Conservation (phyloP, 2,888 invertebrate species). For the Erebia aethiops region DNA sequence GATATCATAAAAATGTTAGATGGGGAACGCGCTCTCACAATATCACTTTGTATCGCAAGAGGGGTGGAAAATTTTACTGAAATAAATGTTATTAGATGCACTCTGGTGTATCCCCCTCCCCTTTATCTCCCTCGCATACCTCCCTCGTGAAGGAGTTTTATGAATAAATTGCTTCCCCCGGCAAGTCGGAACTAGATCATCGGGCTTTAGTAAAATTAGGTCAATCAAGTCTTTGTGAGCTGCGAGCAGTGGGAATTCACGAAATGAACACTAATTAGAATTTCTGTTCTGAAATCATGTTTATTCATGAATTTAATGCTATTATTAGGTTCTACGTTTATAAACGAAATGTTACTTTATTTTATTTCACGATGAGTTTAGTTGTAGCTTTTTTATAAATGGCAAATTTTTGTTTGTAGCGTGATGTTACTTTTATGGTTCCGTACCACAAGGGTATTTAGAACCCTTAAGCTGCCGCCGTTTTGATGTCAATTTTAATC, state of each 20-base stretch:
- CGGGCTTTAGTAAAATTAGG: neutral
- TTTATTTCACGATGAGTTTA: no score
- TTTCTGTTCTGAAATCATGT: neutral
- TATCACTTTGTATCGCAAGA: neutral
- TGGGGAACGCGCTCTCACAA: neutral
- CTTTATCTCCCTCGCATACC: neutral
- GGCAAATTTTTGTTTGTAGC: no score
- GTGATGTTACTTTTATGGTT: no score
- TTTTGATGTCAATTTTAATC: no score
- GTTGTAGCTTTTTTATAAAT: no score
- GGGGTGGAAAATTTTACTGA: constrained; percentile 4
- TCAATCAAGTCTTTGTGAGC: constrained; percentile 6
- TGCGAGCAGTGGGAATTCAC: neutral
- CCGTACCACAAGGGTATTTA: no score
- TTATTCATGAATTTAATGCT: no score
- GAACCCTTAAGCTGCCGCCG: no score
- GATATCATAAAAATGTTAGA: neutral
- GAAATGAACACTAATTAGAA: neutral
- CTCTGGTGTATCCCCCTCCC: neutral
- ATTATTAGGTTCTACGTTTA: no score
- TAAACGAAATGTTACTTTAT: no score
- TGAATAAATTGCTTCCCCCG: constrained; percentile 13
- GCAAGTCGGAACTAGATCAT: neutral
- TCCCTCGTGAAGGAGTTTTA: constrained; percentile 4
- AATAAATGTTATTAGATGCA: constrained; percentile 9